Conservation (phyloP, 2,888 invertebrate genomes). For the Drosophila ustulata region DNA sequence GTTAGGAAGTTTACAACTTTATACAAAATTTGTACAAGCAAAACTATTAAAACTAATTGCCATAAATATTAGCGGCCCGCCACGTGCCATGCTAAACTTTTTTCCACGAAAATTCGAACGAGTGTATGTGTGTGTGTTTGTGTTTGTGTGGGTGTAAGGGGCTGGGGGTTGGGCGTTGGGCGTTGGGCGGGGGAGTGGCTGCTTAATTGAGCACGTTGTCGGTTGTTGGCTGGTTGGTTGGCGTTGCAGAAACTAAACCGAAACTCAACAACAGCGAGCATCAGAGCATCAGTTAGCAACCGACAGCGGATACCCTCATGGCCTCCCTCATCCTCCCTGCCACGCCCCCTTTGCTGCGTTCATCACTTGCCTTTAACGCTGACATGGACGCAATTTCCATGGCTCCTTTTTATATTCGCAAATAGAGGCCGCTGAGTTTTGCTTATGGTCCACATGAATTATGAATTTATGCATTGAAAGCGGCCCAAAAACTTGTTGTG, state of each 20-base stretch:
- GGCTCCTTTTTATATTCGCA: constrained; percentile 41
- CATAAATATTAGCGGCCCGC: constrained; percentile 76
- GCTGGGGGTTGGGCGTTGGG: background rate
- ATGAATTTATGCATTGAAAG: constrained; percentile 79
- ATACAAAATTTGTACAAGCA: constrained; percentile 64
- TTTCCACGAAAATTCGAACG: constrained; percentile 30
- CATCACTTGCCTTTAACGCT: background rate
- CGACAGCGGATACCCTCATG: constrained; percentile 17
- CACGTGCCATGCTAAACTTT: constrained; percentile 64
- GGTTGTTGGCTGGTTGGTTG: constrained; percentile 26
- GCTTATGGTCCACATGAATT: constrained; percentile 67
- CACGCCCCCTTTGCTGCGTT: background rate
- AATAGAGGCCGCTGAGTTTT: constrained; percentile 52
- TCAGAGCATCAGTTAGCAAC: constrained; percentile 22
- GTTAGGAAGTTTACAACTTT: constrained; percentile 59
- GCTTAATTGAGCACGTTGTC: constrained; percentile 75
- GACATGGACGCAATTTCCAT: constrained; percentile 26
- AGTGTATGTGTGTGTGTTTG: constrained; percentile 13
- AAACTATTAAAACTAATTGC: constrained; percentile 79
- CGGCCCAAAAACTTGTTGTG: constrained; percentile 48
- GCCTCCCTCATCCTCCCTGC: background rate
- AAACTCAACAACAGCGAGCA: constrained; percentile 42
- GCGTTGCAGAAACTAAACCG: constrained; percentile 47
- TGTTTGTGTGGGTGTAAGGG: background rate
- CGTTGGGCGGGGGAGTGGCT: constrained; percentile 6